These are phyloP conservation scores for Menura novaehollandiae DNA, from an alignment of 2,113 vertebrate genomes.

Conservation along the genomic window DNA sequence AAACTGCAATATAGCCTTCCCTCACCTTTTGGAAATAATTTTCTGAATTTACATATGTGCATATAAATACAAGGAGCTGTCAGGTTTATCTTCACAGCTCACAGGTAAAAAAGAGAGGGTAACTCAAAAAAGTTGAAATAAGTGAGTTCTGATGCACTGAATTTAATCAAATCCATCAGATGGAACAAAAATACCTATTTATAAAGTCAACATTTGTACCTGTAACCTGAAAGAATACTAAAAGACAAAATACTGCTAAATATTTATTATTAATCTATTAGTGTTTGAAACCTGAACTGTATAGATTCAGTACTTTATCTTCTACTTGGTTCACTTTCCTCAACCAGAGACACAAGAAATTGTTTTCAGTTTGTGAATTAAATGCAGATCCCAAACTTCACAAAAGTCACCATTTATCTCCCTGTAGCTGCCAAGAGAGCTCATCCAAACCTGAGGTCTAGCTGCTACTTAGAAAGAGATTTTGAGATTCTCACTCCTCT, in stretches of 20 bases:
- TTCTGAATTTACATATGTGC: neutral
- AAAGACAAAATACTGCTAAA: neutral
- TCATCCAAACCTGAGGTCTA: neutral
- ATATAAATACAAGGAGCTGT: neutral
- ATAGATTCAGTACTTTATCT: neutral
- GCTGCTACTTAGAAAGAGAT: neutral
- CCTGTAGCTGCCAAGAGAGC: too few species aligned
- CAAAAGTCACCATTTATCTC: neutral
- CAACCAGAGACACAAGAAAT: neutral
- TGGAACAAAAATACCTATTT: neutral
- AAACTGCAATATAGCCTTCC: neutral
- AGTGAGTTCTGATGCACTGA: neutral
- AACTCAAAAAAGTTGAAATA: neutral
- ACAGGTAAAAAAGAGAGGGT: neutral
- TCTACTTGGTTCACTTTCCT: accelerated
- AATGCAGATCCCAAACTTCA: neutral
- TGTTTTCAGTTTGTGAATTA: neutral
- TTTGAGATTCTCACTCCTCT: neutral
- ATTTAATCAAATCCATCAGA: neutral
- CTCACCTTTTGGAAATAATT: neutral
- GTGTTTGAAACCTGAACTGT: neutral
- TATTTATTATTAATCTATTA: neutral
- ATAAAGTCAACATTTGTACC: neutral
- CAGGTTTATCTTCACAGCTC: neutral
- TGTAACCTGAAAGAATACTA: neutral